Evolutionary conservation across 2,888 invertebrate genomes (phyloP), one percentile per base, ranked within the genome.

Genomic region (Andrena chrysosceles): DNA sequence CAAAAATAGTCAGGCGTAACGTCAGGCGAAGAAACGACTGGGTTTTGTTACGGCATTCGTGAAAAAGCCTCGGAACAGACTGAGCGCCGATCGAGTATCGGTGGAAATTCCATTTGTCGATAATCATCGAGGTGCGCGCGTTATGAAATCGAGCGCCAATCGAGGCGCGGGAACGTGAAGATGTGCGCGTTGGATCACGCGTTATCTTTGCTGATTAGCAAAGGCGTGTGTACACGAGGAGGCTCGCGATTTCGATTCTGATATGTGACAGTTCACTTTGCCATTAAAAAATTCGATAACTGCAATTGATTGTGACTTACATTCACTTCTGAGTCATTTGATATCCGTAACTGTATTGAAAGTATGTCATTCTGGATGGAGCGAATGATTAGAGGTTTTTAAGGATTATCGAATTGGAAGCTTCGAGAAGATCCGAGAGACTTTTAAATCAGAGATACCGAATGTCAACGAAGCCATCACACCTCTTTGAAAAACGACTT

Each of bases 201-300:
- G 70, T 70, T 80, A 70, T 77, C 79, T 31, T 42, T 2, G 29
- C 7, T 29, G 70, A 60, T 66, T 71, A 66, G n/a, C 73, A 3
- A 10, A 6, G 42, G 16, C 62, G 10, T 13, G 16, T 16, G 42
- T 48, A 67, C 77, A 60, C 26, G 33, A 63, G 1, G 13, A 26
- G 20, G 10, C 26, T 20, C 20, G 49, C 13, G 23, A 13, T 49
- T 31, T 20, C n/a, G 16, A 52, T 23, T 26, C 8, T 10, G 23
- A 23, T 56, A 23, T 26, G 23, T 2, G 10, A 42, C 42, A 42
- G 42, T 42, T 42, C 16, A 4, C 42, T 16, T 13, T 42, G 42
- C 42, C 42, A 42, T 42, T 42, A 13, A 42, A 42, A 42, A 42
- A 42, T 42, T 42, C 42, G 42, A 42, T 42, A 42, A 4, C 42